Evolutionary conservation across 2,888 invertebrate species (phyloP).

Genomic region (Petrolisthes cinctipes): DNA sequence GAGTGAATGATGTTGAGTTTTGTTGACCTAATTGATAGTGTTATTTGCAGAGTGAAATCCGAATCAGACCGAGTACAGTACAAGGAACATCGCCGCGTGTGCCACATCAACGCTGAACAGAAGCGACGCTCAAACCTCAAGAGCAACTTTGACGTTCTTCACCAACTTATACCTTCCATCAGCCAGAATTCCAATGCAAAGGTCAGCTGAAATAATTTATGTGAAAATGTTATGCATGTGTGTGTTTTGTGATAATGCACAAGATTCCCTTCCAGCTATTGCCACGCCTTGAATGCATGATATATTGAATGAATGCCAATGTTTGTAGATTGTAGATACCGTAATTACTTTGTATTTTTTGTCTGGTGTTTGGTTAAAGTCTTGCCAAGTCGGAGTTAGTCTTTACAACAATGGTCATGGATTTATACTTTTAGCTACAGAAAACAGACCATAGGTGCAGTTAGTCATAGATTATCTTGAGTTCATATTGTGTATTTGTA

Average conservation of each 20-base stretch:
- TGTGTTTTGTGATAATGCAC: neutral
- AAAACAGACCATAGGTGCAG: neutral
- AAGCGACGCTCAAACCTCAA: slow-evolving; percentile 96
- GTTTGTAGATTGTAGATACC: no score
- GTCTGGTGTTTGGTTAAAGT: no score
- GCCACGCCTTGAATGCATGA: no score
- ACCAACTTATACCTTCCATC: slow-evolving; percentile 83
- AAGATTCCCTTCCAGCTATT: no score
- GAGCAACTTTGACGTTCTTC: slow-evolving; percentile 94
- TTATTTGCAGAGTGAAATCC: slow-evolving; percentile 56
- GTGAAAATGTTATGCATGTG: neutral
- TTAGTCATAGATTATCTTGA: no score
- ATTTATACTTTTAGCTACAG: no score
- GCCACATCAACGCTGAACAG: slow-evolving; percentile 95
- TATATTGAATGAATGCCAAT: no score
- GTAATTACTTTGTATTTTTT: no score
- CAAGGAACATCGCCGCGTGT: slow-evolving; percentile 84
- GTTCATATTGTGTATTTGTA: neutral
- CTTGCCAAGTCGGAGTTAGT: no score
- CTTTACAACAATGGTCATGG: no score
- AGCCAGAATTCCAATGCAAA: slow-evolving; percentile 88
- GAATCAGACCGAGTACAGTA: slow-evolving; percentile 72
- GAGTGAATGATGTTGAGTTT: neutral
- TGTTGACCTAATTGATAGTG: neutral
- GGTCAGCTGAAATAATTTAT: slow-evolving; percentile 71